A percentile compares a stretch with the other conserved stretches of the same genome.
Evolutionary conservation across 2,113 vertebrate species (phyloP).

Genomic region (Ibidorhyncha struthersii): DNA sequence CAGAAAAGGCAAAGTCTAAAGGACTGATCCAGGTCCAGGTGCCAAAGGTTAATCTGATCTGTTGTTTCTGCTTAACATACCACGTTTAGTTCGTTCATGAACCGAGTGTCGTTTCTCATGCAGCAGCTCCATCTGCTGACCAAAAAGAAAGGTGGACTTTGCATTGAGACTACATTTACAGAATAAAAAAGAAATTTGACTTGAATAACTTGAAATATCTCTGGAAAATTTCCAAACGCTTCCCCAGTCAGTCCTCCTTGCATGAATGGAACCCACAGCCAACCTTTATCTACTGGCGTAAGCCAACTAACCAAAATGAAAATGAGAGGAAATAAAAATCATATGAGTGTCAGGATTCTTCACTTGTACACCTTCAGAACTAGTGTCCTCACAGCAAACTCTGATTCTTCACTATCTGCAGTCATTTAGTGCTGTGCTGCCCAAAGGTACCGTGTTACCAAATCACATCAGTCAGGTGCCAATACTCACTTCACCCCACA

Average conservation of each 20-base stretch:
- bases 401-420: background rate
- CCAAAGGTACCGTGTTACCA: background rate
- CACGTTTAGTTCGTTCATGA: rapidly evolving
- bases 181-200: background rate
- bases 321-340: background rate
- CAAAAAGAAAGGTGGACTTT: background rate
- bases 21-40: background rate
- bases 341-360: background rate
- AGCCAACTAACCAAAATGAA: background rate
- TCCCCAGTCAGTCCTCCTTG: background rate
- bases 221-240: background rate
- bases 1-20: background rate
- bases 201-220: background rate
- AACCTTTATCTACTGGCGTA: background rate
- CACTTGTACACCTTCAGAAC: background rate
- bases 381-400: background rate
- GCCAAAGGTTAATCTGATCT: background rate
- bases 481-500: background rate
- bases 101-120: background rate
- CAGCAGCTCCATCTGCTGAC: constrained; percentile 58
- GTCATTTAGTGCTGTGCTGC: background rate
- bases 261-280: background rate
- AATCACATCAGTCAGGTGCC: background rate
- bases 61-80: background rate
- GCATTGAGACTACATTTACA: background rate